These are phyloP conservation scores for Polietes domitor DNA, from an alignment of 2,888 invertebrate species.

Conservation along the genomic window DNA sequence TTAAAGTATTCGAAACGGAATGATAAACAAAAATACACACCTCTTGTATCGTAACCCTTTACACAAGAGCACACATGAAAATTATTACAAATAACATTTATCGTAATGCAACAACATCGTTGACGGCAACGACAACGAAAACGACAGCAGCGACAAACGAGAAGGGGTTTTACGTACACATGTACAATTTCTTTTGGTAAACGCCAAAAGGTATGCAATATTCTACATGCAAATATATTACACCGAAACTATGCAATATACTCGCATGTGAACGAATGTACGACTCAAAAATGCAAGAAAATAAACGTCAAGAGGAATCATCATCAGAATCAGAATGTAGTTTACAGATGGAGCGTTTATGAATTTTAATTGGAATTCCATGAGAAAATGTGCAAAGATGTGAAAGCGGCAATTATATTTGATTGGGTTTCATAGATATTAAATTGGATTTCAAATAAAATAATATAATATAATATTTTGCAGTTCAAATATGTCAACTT, in stretches of 20 bases:
- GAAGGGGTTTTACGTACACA: neutral
- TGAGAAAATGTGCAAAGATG: neutral
- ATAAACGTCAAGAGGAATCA: conserved; percentile 2
- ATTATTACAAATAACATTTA: conserved; percentile 42
- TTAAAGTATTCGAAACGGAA: too few relatives aligned
- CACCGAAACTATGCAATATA: conserved; percentile 11
- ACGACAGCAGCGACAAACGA: neutral
- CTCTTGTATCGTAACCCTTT: neutral
- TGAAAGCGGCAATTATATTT: neutral
- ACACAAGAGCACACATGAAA: neutral
- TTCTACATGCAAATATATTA: neutral
- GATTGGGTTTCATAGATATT: neutral
- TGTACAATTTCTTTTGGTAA: neutral
- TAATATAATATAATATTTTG: too few relatives aligned
- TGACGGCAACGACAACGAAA: neutral
- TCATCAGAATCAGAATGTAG: neutral
- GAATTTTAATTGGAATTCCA: conserved; percentile 31
- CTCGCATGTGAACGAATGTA: too few relatives aligned
- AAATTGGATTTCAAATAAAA: too few relatives aligned
- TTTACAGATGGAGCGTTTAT: conserved; percentile 1
- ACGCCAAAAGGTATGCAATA: conserved; percentile 41
- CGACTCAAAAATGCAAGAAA: too few relatives aligned
- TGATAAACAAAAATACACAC: neutral
- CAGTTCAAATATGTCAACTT: too few relatives aligned
- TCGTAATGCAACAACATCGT: conserved; percentile 16